Evolutionary conservation across 2,888 invertebrate genomes (phyloP), one percentile per base, ranked within the genome.

Genomic region (Drosophila pseudotakahashii): DNA sequence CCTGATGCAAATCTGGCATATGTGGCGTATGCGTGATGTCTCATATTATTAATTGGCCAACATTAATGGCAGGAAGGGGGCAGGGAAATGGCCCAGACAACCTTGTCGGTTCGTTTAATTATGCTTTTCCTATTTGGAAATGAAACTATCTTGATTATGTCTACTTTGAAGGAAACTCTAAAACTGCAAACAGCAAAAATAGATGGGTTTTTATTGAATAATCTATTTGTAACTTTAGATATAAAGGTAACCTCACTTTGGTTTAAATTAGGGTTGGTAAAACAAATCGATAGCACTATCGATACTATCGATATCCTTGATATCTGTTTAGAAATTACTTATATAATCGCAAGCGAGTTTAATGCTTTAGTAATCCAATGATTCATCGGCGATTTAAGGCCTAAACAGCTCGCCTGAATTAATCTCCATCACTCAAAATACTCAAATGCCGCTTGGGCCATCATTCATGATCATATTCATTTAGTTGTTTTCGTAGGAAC

Each of bases 11-110:
- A 68, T 68, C 67, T 61, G 23, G 44, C 50, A 30, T 44, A 72
- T 64, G 64, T 45, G 61, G 73, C 82, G 81, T 81, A 81, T 81
- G 73, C 76, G 79, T 76, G 71, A 76, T 47, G 53, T 75, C 44
- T 68, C 71, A 63, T 66, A 62, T 51, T 51, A 16, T 30, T 68
- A 68, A 68, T 67, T 68, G 44, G 26, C 34, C 26, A 26, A 32
- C n/a, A 32, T 19, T 37, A 13, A 23, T 11, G 26, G 16, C 5
- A 7, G 39, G 10, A n/a, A 34, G 26, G 26, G 26, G 26, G 26
- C 1, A 63, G 70, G 80, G 80, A 81, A 73, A 82, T 82, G 50
- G 37, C 57, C 51, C 70, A 81, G 83, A 79, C 80, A 48, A 7
- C 48, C 19, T 51, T 42, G 45, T 23, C 57, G 53, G 39, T 39